These are phyloP conservation scores for Protonemura montana DNA, from an alignment of 2,888 invertebrate genomes.

Conservation along the genomic window DNA sequence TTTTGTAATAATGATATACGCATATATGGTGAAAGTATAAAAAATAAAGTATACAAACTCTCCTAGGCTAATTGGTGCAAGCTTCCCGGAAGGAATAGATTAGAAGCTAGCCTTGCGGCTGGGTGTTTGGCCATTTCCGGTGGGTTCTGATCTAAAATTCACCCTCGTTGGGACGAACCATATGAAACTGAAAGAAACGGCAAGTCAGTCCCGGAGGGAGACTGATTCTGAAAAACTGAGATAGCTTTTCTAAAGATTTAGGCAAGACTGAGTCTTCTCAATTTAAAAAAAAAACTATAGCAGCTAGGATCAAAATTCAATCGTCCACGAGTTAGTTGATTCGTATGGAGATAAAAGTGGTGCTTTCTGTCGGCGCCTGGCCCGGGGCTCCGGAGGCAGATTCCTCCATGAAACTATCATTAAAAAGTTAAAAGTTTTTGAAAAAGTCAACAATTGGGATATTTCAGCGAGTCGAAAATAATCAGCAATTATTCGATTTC, in stretches of 20 bases:
- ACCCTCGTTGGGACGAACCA: not conserved
- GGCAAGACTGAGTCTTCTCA: conserved; percentile 2
- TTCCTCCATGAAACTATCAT: not conserved
- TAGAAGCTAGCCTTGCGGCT: not conserved
- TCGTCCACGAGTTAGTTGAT: not conserved
- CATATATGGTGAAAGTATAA: not conserved
- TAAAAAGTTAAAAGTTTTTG: not conserved
- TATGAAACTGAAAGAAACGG: not conserved
- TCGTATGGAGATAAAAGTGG: not conserved
- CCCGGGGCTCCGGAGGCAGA: not conserved
- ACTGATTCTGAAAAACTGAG: conserved; percentile 26
- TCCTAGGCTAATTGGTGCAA: not conserved
- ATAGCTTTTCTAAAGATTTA: conserved; percentile 29
- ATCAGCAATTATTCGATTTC: not conserved
- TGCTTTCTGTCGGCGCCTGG: not conserved
- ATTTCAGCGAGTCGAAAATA: not conserved
- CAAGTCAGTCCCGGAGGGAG: conserved; percentile 21
- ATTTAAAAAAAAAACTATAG: not conserved
- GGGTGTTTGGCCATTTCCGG: not conserved
- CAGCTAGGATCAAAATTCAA: conserved; percentile 24
- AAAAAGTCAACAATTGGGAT: not conserved
- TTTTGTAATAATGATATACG: not conserved
- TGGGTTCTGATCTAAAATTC: not conserved
- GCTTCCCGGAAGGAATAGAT: no score
- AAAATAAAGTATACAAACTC: not conserved